Conservation (phyloP, 2,888 invertebrate genomes). For the Idaea straminata region DNA sequence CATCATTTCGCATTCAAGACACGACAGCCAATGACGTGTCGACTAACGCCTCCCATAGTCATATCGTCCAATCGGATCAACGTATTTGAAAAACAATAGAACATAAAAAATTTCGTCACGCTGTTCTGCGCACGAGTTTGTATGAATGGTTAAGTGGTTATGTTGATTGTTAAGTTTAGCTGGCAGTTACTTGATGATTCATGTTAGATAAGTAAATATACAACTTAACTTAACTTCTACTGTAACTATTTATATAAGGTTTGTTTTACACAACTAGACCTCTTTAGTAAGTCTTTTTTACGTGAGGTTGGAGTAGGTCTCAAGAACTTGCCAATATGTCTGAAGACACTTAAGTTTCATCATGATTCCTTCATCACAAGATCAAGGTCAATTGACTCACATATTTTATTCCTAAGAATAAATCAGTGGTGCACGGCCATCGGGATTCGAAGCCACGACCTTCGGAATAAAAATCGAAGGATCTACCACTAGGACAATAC, state of each 20-base stretch:
- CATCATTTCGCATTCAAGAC: conserved; percentile 73
- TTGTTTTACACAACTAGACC: no score
- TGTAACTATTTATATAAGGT: background rate
- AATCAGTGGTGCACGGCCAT: no score
- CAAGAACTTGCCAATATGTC: no score
- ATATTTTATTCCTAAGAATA: no score
- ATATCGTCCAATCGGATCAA: conserved; percentile 54
- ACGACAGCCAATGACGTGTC: conserved; percentile 54
- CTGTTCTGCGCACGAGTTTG: conserved; percentile 58
- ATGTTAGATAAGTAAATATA: background rate
- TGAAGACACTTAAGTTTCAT: no score
- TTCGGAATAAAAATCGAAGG: no score
- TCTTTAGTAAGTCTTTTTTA: no score
- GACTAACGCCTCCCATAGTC: conserved; percentile 56
- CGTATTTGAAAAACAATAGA: conserved; percentile 78
- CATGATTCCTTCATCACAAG: no score
- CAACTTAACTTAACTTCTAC: background rate
- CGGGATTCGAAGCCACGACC: no score
- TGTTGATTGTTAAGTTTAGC: background rate
- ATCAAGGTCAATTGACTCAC: no score
- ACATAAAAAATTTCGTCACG: conserved; percentile 75
- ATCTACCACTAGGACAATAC: no score
- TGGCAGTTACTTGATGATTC: background rate
- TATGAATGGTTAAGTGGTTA: conserved; percentile 6
- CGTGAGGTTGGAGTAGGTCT: no score